Percentiles rank a stretch among this genome's conserved stretches.
Conservation (phyloP, 2,113 vertebrate species). For the Hemicordylus capensis region DNA sequence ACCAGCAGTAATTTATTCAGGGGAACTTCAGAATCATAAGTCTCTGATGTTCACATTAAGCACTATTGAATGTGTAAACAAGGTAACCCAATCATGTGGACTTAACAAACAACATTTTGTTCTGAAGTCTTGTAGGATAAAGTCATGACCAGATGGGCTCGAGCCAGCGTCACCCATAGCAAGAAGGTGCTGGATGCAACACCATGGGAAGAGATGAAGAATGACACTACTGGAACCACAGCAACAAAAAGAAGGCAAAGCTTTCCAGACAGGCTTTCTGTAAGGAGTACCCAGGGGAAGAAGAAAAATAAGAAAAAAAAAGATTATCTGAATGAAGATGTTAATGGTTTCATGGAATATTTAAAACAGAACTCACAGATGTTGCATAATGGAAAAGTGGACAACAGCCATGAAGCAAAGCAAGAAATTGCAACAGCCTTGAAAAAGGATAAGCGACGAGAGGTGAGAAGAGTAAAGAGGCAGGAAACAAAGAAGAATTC, state of each 20-base stretch:
- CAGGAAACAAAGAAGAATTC: slow-evolving; percentile 82
- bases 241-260: neutral
- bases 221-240: neutral
- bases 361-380: slow-evolving; percentile 69
- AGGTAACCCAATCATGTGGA: neutral
- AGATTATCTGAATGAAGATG: slow-evolving; percentile 83
- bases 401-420: slow-evolving; percentile 43
- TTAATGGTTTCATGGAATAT: slow-evolving; percentile 89
- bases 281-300: slow-evolving; percentile 57
- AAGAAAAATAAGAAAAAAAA: slow-evolving; percentile 81
- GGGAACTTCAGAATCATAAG: too few species aligned
- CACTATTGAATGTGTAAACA: neutral
- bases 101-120: slow-evolving; percentile 17
- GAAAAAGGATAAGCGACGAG: slow-evolving; percentile 85
- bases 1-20: neutral
- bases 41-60: too few species aligned
- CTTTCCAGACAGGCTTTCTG: neutral
- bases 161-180: slow-evolving; percentile 76
- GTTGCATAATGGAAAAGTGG: slow-evolving; percentile 13
- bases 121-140: slow-evolving; percentile 10
- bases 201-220: slow-evolving; percentile 85
- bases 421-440: slow-evolving; percentile 74
- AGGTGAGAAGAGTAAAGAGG: slow-evolving; percentile 85
- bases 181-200: slow-evolving; percentile 81
- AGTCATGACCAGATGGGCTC: slow-evolving; percentile 91